Evolutionary conservation across 2,888 invertebrate species (phyloP), one percentile per base, ranked within the genome.

Genomic region (Toxonevra muliebris): DNA sequence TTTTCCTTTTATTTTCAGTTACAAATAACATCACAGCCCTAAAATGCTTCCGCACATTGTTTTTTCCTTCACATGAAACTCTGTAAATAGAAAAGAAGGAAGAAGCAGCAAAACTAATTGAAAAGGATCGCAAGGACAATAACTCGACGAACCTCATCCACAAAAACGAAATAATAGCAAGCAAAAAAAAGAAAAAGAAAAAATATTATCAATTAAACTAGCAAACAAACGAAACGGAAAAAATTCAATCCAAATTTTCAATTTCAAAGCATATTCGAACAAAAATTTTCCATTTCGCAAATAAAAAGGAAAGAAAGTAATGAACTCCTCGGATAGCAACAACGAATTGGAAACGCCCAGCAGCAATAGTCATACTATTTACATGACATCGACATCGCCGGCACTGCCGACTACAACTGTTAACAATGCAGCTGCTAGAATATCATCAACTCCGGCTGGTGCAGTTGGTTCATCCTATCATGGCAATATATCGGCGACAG

Each of bases 281-380:
- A 40, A 61, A 11, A 42, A 42, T 53, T 17, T 40, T 19, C 15
- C 15, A n/a, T 7, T 45, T 15, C 20, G 13, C 50, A 19, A n/a
- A 40, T 40, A 53, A 64, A 13, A 64, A 48, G 17, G 11, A 20
- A 55, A 41, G 17, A 15, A 53, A 9, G 61, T 42, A 52, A 66
- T 66, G 66, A 66, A 66, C 50, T 61, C 66, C 2, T 30, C 30
- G n/a, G 66, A 66, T 42, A 48, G 50, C 40, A 61, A 20, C 15
- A 57, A 53, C 11, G 15, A 54, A 20, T 43, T 54, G 60, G 54
- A 60, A 15, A 48, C 66, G n/a, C 50, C 61, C 20, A 57, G 15
- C 13, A 13, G 17, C 42, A 66, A 66, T 55, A 61, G 66, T 11
- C 58, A 52, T 52, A 50, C 30, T 30, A 59, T 53, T 41, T 59